phyloP scores from a whole-genome alignment of 2,113 vertebrate species.

The Hippocampus barbouri region DNA sequence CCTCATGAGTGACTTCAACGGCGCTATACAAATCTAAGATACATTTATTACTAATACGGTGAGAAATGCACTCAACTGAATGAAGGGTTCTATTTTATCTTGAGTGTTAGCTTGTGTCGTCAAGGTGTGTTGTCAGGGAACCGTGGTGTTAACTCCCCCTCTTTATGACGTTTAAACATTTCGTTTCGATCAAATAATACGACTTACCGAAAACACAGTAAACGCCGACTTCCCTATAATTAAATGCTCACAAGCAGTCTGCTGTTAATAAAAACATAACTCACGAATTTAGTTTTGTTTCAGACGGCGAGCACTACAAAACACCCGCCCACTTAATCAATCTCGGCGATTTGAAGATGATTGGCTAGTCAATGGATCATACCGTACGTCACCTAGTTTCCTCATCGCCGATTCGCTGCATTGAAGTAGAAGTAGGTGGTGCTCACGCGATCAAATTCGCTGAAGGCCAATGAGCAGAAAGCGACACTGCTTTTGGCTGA shows the following conservation, averaged over 20 bases:
- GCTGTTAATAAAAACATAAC: slow-evolving; percentile 14
- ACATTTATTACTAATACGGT: too few species aligned
- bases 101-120: not conserved
- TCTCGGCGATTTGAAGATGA: slow-evolving; percentile 1
- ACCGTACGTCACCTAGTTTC: rapidly evolving
- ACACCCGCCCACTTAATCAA: not conserved
- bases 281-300: slow-evolving; percentile 11
- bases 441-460: slow-evolving; percentile 1
- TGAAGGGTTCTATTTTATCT: not conserved
- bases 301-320: slow-evolving; percentile 12
- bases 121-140: not conserved
- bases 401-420: slow-evolving; percentile 31
- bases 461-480: slow-evolving; percentile 37
- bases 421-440: not conserved
- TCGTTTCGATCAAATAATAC: not conserved
- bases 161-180: slow-evolving; percentile 3
- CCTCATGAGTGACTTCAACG: not conserved
- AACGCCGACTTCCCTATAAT: not conserved
- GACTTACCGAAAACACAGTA: not conserved
- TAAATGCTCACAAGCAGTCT: too few species aligned
- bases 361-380: slow-evolving; percentile 28
- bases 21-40: too few species aligned
- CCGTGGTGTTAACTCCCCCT: not conserved
- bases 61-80: not conserved
- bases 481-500: not conserved